Evolutionary conservation across 2,113 vertebrate species (phyloP).

Genomic region (Platysternon megacephalum): DNA sequence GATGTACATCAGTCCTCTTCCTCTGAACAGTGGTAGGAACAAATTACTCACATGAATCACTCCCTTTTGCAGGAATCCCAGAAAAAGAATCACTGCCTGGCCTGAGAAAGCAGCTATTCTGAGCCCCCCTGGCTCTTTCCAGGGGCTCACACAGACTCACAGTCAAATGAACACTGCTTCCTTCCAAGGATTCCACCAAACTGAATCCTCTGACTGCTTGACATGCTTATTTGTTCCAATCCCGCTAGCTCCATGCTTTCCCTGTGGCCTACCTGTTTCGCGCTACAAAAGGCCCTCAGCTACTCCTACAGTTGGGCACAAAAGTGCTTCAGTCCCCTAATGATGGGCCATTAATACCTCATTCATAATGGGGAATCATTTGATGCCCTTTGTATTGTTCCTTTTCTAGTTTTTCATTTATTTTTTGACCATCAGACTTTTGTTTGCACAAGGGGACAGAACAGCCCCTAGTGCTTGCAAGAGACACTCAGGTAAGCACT

Average conservation of each 20-base stretch:
- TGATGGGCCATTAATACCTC: conserved; percentile 37
- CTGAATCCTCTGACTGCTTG: rapidly evolving
- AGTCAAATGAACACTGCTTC: rapidly evolving
- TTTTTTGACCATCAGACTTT: not conserved
- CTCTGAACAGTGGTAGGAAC: not conserved
- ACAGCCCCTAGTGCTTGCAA: not conserved
- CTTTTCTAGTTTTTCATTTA: not conserved
- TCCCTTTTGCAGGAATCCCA: not conserved
- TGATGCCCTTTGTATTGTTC: not conserved
- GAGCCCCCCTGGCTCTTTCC: not conserved
- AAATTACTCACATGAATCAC: not conserved
- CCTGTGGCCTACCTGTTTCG: not conserved
- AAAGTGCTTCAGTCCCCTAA: conserved; percentile 41
- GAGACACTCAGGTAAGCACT: conserved; percentile 3
- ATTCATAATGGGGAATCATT: conserved; percentile 22
- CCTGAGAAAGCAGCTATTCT: not conserved
- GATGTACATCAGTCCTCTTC: not conserved
- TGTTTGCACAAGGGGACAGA: conserved; percentile 21
- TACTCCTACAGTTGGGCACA: not conserved
- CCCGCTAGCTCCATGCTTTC: not conserved
- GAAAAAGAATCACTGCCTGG: not conserved
- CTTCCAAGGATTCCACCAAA: not conserved
- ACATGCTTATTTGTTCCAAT: not conserved
- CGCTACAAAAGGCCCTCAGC: not conserved
- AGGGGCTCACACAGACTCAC: not conserved